Conservation (phyloP, 2,797 vertebrate species). For the Pagetopsis macropterus region DNA sequence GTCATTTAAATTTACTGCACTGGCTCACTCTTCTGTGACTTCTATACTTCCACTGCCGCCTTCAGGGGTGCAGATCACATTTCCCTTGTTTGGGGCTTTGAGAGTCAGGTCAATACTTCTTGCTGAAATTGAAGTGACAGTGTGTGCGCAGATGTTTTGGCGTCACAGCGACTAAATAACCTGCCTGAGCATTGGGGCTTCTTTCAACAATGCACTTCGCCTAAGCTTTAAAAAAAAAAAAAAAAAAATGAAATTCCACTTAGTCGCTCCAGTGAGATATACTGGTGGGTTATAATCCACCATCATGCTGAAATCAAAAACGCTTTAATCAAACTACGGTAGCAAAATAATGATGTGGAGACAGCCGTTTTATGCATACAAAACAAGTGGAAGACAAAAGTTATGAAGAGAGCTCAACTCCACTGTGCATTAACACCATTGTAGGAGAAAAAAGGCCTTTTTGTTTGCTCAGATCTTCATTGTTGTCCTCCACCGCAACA, state of each 20-base stretch:
- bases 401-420: slow-evolving; percentile 46
- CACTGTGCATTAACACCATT: slow-evolving; percentile 52
- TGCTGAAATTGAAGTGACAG: slow-evolving; percentile 40
- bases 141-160: background rate
- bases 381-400: slow-evolving; percentile 66
- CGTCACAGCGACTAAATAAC: background rate
- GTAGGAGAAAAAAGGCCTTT: slow-evolving; percentile 39
- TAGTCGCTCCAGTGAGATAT: slow-evolving; percentile 17
- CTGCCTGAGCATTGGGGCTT: slow-evolving; percentile 4
- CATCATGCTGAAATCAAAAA: slow-evolving; percentile 35
- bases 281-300: slow-evolving; percentile 38
- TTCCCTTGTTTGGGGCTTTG: slow-evolving; percentile 32
- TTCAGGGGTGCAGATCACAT: background rate
- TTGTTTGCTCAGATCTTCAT: slow-evolving; percentile 56
- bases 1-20: slow-evolving; percentile 46
- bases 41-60: slow-evolving; percentile 7
- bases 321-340: slow-evolving; percentile 48
- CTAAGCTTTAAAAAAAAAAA: slow-evolving; percentile 21
- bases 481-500: slow-evolving; percentile 54
- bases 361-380: slow-evolving; percentile 52
- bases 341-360: slow-evolving; percentile 47
- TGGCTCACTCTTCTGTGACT: slow-evolving; percentile 7
- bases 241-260: slow-evolving; percentile 1
- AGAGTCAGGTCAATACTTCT: slow-evolving; percentile 25
- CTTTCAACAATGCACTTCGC: slow-evolving; percentile 2